Evolutionary conservation across 2,888 invertebrate species (phyloP).

Genomic region (Lingula anatina): DNA sequence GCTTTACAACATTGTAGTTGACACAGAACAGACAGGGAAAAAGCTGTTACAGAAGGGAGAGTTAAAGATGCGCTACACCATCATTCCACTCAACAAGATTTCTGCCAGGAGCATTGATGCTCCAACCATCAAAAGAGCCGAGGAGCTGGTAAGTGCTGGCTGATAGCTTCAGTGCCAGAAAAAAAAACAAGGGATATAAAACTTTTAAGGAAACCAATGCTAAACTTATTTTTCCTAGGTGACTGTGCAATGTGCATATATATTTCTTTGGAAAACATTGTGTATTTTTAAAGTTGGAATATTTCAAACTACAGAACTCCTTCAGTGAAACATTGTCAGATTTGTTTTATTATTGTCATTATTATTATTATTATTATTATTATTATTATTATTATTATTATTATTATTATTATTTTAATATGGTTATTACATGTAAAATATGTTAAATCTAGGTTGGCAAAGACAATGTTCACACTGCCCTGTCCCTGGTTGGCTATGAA

Average conservation of each 20-base stretch:
- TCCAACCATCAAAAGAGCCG: slow-evolving; percentile 62
- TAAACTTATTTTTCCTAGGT: too few species aligned
- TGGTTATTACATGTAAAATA: too few species aligned
- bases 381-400: not conserved
- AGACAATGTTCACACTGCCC: slow-evolving; percentile 75
- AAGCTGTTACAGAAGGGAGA: slow-evolving; percentile 76
- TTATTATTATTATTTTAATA: not conserved
- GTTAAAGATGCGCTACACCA: slow-evolving; percentile 73
- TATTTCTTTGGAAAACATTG: too few species aligned
- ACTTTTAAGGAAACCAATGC: too few species aligned
- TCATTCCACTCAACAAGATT: slow-evolving; percentile 90
- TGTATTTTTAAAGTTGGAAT: too few species aligned
- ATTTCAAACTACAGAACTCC: too few species aligned
- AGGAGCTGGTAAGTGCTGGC: slow-evolving; percentile 33
- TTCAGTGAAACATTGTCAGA: not conserved
- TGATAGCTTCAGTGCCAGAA: not conserved
- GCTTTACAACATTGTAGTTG: slow-evolving; percentile 87
- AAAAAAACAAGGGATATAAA: too few species aligned
- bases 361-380: not conserved
- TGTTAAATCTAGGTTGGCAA: slow-evolving; percentile 74
- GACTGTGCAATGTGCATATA: too few species aligned
- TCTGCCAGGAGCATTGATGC: slow-evolving; percentile 61
- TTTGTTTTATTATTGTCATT: not conserved
- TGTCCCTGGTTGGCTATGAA: slow-evolving; percentile 72
- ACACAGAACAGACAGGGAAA: slow-evolving; percentile 76